Conservation (phyloP, 2,888 invertebrate species). For the Patella depressa region DNA sequence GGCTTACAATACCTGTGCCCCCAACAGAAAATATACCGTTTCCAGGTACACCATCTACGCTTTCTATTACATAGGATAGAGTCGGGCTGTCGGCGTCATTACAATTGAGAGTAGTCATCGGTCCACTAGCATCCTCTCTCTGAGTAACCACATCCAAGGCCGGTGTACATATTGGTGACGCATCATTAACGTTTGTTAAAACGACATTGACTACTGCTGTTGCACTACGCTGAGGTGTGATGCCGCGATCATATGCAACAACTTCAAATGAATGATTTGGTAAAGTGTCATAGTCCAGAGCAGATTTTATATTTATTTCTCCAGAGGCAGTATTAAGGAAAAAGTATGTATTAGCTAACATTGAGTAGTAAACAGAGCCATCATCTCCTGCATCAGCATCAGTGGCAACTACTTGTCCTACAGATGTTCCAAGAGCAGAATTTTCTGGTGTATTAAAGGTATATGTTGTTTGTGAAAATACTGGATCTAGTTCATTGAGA, state of each 20-base stretch:
- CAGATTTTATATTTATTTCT: conserved; percentile 14
- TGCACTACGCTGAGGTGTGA: conserved; percentile 35
- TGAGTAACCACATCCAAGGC: conserved; percentile 31
- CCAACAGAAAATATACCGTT: conserved; percentile 37
- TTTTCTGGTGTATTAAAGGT: conserved; percentile 38
- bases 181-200: conserved; percentile 47
- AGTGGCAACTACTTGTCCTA: conserved; percentile 44
- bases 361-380: neutral
- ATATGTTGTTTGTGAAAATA: conserved; percentile 23
- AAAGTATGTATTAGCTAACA: neutral
- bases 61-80: conserved; percentile 36
- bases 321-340: conserved; percentile 19
- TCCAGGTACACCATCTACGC: conserved; percentile 41
- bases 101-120: conserved; percentile 35
- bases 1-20: conserved; percentile 39
- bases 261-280: conserved; percentile 19
- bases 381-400: conserved; percentile 44
- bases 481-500: conserved; percentile 48
- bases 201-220: conserved; percentile 38
- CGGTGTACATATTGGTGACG: conserved; percentile 39
- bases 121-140: conserved; percentile 30
- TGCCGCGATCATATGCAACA: conserved; percentile 21
- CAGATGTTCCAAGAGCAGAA: conserved; percentile 27
- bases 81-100: conserved; percentile 44
- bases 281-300: conserved; percentile 25